These are phyloP conservation scores for Pseudoips prasinana DNA, from an alignment of 2,888 invertebrate species.

Conservation along the genomic window DNA sequence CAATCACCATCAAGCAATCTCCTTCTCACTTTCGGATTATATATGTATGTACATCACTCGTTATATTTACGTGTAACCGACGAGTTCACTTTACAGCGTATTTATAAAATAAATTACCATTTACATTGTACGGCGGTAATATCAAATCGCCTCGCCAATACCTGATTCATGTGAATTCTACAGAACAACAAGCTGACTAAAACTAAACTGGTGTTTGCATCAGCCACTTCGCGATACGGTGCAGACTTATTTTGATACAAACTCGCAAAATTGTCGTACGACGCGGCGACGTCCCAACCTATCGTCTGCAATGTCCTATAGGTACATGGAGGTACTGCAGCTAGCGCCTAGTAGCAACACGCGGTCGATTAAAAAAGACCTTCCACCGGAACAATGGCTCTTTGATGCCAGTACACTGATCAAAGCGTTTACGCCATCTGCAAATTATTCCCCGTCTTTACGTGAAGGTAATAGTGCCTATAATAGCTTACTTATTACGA, in stretches of 20 bases:
- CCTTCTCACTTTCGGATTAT: too few relatives aligned
- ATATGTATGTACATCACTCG: too few relatives aligned
- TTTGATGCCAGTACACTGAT: slow-evolving; percentile 29
- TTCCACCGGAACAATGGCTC: slow-evolving; percentile 56
- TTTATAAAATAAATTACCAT: too few relatives aligned
- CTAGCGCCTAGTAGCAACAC: slow-evolving; percentile 14
- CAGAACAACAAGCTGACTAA: slow-evolving; percentile 25
- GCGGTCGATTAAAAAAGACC: slow-evolving; percentile 49
- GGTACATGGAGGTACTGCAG: slow-evolving; percentile 3
- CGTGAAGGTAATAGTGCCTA: slow-evolving; percentile 27
- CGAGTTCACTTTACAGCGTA: too few relatives aligned
- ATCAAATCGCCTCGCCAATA: slow-evolving; percentile 1
- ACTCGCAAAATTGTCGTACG: too few relatives aligned
- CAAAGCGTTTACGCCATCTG: slow-evolving; percentile 28
- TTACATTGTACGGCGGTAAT: too few relatives aligned
- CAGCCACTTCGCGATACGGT: slow-evolving; percentile 40
- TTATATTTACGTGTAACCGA: too few relatives aligned
- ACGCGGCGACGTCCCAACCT: too few relatives aligned
- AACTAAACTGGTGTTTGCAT: slow-evolving; percentile 41
- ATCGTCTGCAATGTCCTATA: background rate
- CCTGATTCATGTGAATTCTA: slow-evolving; percentile 7
- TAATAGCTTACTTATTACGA: slow-evolving; percentile 30
- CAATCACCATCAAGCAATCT: too few relatives aligned
- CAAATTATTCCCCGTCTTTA: slow-evolving; percentile 25
- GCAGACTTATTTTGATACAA: background rate